These are phyloP conservation scores for Mugil cephalus DNA, from an alignment of 2,113 vertebrate genomes.

Conservation along the genomic window DNA sequence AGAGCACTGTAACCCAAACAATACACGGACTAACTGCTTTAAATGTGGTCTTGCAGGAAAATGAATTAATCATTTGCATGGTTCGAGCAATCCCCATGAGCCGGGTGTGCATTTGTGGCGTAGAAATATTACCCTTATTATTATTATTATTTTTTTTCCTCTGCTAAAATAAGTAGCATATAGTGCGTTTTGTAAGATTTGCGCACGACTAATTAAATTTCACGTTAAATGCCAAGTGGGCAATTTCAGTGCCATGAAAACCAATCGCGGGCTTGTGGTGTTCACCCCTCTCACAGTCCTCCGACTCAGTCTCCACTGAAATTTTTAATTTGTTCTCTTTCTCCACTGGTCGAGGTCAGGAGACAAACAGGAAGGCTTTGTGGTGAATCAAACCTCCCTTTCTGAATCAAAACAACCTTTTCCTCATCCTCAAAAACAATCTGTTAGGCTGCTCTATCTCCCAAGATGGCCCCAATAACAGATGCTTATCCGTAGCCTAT, in stretches of 20 bases:
- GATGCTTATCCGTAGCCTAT: conserved; percentile 72
- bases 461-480: conserved; percentile 67
- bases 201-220: conserved; percentile 33
- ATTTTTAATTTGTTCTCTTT: conserved; percentile 45
- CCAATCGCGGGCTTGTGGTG: conserved; percentile 32
- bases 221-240: conserved; percentile 22
- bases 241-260: conserved; percentile 8
- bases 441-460: conserved; percentile 64
- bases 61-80: conserved; percentile 51
- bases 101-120: conserved; percentile 32
- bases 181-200: conserved; percentile 25
- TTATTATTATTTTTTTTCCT: conserved; percentile 9
- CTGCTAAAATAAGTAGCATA: neutral
- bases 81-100: conserved; percentile 25
- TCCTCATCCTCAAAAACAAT: conserved; percentile 73
- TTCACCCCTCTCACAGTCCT: conserved; percentile 33
- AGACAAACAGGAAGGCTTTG: conserved; percentile 58
- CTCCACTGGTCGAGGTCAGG: conserved; percentile 53
- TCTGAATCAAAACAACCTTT: conserved; percentile 72
- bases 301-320: conserved; percentile 35
- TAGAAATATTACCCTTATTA: conserved; percentile 48
- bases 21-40: conserved; percentile 61
- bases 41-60: conserved; percentile 60
- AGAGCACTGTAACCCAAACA: conserved; percentile 72
- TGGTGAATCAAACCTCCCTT: conserved; percentile 61